A percentile compares a stretch with the other conserved stretches of the same genome.
Evolutionary conservation across 2,113 vertebrate species (phyloP).

Genomic region (Syrrhaptes paradoxus): DNA sequence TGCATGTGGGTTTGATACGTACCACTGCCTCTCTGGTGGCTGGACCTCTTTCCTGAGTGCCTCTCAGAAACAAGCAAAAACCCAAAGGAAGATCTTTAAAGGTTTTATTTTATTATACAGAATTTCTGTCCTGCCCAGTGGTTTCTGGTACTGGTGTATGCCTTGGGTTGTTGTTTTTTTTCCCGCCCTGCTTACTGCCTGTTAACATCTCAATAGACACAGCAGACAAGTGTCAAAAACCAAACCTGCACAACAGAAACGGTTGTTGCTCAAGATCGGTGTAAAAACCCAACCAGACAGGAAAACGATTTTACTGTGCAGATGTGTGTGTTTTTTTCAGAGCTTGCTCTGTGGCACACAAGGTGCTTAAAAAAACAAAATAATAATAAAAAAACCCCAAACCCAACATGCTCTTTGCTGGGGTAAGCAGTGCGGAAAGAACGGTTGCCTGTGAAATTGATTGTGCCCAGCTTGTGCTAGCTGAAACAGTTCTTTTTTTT

Average conservation of each 20-base stretch:
- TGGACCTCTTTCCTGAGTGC: not conserved
- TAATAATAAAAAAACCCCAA: too few relatives aligned
- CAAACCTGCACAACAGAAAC: not conserved
- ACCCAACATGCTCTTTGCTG: not conserved
- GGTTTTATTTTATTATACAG: not conserved
- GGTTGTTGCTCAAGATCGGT: not conserved
- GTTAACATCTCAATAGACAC: not conserved
- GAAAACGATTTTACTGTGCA: not conserved
- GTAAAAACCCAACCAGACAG: not conserved
- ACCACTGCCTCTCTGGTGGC: not conserved
- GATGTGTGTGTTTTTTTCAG: not conserved
- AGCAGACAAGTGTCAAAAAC: not conserved
- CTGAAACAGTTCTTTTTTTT: not conserved
- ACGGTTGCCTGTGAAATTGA: not conserved
- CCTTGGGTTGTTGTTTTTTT: not conserved
- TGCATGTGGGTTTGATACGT: rapidly evolving
- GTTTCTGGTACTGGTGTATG: not conserved
- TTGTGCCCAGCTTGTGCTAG: not conserved
- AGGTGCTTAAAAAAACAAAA: not conserved
- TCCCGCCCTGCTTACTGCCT: not conserved
- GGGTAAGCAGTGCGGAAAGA: not conserved
- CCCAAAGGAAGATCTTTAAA: not conserved
- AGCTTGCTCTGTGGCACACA: not conserved
- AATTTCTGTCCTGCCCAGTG: not conserved
- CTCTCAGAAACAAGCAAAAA: not conserved